Evolutionary conservation across 2,797 vertebrate species (phyloP).

Genomic region (Syngnathus acus): DNA sequence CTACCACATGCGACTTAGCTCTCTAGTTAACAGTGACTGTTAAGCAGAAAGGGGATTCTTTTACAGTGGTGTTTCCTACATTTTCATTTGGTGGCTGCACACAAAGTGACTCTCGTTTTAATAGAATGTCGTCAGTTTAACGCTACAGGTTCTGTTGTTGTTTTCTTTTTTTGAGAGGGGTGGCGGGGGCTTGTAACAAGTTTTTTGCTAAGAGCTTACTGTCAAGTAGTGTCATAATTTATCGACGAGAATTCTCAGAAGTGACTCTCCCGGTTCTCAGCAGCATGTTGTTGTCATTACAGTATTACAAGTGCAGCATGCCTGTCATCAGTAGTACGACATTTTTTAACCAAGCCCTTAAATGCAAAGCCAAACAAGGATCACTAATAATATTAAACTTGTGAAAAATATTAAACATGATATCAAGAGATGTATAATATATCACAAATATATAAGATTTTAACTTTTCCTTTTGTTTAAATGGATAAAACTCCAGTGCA

Average conservation of each 20-base stretch:
- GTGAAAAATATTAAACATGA: background rate
- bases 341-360: slow-evolving; percentile 4
- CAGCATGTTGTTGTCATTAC: slow-evolving; percentile 49
- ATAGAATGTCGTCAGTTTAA: background rate
- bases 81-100: background rate
- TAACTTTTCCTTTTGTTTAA: background rate
- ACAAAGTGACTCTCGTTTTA: background rate
- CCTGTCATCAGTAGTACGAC: slow-evolving; percentile 16
- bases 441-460: background rate
- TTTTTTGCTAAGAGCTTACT: slow-evolving; percentile 3
- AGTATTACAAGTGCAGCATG: slow-evolving; percentile 36
- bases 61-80: slow-evolving; percentile 10
- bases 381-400: background rate
- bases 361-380: no score
- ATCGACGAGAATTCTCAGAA: slow-evolving; percentile 49
- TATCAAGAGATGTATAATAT: background rate
- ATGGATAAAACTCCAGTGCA: background rate
- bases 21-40: slow-evolving; percentile 49
- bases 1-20: slow-evolving; percentile 63
- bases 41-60: slow-evolving; percentile 42
- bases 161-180: background rate
- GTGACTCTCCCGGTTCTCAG: slow-evolving; percentile 38
- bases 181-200: background rate
- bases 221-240: slow-evolving; percentile 32
- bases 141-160: background rate